These are phyloP conservation scores for Pristis pectinata DNA, from an alignment of 2,797 vertebrate species.

Conservation along the genomic window DNA sequence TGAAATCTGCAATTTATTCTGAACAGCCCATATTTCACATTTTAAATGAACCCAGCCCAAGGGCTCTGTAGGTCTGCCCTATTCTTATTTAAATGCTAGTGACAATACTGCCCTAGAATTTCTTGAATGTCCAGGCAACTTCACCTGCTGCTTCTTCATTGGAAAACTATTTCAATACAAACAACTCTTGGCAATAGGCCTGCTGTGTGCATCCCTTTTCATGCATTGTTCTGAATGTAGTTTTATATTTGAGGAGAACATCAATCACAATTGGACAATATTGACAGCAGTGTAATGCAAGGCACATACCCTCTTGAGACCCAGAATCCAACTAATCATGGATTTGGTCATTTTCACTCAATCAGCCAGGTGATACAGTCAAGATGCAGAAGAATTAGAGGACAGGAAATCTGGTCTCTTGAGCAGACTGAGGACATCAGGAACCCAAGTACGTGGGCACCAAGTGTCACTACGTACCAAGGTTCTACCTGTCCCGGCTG, in stretches of 20 bases:
- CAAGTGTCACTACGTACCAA: too few relatives aligned
- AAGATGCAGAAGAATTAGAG: background rate
- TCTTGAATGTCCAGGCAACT: background rate
- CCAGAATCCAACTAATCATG: background rate
- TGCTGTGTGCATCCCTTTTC: background rate
- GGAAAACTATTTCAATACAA: background rate
- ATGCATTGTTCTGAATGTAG: background rate
- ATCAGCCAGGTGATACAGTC: background rate
- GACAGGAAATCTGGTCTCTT: background rate
- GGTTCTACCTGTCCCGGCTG: too few relatives aligned
- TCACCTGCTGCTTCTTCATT: background rate
- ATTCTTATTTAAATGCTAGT: background rate
- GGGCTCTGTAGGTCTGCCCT: background rate
- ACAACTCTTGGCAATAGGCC: background rate
- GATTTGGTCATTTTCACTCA: background rate
- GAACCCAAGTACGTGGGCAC: too few relatives aligned
- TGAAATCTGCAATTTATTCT: background rate
- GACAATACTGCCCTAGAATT: background rate
- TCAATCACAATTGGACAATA: background rate
- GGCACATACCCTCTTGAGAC: background rate
- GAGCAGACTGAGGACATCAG: background rate
- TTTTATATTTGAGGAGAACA: background rate
- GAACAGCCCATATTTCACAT: background rate
- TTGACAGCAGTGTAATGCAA: background rate
- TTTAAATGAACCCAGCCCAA: background rate